Base-by-base conservation (phyloP, 2,113 vertebrate genomes). In the Zosterops japonicus region DNA sequence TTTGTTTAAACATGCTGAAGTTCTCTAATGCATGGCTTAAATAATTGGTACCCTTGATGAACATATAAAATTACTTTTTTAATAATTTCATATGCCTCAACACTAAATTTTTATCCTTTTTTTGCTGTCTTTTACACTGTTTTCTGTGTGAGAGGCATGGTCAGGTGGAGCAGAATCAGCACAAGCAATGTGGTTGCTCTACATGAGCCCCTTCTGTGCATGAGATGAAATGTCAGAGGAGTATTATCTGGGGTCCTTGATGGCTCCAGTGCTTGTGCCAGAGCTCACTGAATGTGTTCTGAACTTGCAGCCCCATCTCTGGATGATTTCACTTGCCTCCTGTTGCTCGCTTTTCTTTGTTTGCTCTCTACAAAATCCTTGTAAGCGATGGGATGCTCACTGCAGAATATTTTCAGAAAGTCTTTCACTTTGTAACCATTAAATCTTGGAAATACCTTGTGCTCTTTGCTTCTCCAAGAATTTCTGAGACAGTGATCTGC, bases 281-380 rank as follows among this genome's bases (percentile, higher is more conserved):
- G 52, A 87, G 25, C 50, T 60, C 35, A 6, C 2, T 29, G 56
- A 55, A 65, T 13, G 6, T 61, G 46, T 59, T 67, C 53, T 87
- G 76, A 59, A 36, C 65, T 50, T 85, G 35, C 57, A 75, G 39
- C 49, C 86, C 47, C 25, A 4, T 75, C 39, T 74, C 49, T 25
- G 21, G 14, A 25, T 59, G 39, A 78, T 47, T 75, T 76, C 14
- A 12, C 28, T 46, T 77, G 31, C 35, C 35, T 84, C 56, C 71
- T 46, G 31, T 76, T 4, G 0, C 14, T 46, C 0, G 0, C 16
- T 70, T 64, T 70, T 80, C 33, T 72, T 36, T 42, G 14, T 78
- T 87, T 76, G 7, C 27, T 33, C 80, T 36, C 59, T 20, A 53
- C 55, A 77, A 41, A 63, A 28, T 59, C 57, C 22, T 18, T 70